Conservation (phyloP, 2,113 vertebrate genomes). For the Mystacornis crossleyi region DNA sequence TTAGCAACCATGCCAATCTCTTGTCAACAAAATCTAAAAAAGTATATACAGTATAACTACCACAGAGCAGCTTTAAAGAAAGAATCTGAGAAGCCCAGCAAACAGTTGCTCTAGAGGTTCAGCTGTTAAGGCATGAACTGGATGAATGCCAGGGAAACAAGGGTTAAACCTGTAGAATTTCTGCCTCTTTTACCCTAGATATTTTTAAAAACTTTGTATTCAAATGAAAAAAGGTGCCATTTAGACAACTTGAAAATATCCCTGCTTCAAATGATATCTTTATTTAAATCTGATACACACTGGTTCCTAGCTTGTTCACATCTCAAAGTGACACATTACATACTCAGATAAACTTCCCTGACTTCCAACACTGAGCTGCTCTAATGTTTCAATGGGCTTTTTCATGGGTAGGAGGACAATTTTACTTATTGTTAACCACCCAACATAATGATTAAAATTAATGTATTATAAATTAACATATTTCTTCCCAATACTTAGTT, state of each 20-base stretch:
- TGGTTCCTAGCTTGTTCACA: not conserved
- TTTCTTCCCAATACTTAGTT: not conserved
- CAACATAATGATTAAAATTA: not conserved
- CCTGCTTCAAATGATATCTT: not conserved
- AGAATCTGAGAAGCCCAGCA: not conserved
- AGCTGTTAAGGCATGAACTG: conserved; percentile 30
- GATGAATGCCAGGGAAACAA: not conserved
- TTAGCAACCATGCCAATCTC: not conserved
- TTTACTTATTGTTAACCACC: not conserved
- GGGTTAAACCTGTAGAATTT: not conserved
- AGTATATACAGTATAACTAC: not conserved
- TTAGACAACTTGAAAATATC: not conserved
- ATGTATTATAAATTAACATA: not conserved
- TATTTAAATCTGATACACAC: not conserved
- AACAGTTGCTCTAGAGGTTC: conserved; percentile 35
- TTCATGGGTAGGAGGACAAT: not conserved
- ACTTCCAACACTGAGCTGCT: not conserved
- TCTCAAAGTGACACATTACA: not conserved
- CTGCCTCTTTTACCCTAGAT: not conserved
- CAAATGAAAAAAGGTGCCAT: not conserved
- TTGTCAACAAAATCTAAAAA: not conserved
- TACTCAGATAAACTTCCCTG: not conserved
- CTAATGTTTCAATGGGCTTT: not conserved
- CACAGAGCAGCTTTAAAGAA: not conserved
- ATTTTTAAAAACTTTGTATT: not conserved